Conservation (phyloP, 2,888 invertebrate species). For the Eubasilissa splendida region DNA sequence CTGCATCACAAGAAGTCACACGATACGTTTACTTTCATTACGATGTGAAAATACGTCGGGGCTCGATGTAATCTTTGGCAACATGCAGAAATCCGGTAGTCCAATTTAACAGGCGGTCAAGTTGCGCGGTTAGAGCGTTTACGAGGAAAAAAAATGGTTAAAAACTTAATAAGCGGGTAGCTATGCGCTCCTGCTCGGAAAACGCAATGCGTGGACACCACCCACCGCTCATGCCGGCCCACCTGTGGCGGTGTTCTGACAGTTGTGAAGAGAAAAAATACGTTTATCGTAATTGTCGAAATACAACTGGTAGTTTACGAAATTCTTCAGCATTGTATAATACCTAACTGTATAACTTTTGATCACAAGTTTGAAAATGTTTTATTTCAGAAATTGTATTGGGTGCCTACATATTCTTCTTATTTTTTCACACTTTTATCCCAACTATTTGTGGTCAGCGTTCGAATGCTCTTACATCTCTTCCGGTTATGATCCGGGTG, state of each 20-base stretch:
- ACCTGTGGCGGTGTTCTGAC: conserved; percentile 18
- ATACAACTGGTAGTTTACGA: too few relatives aligned
- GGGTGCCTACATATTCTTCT: too few relatives aligned
- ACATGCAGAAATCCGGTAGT: neutral
- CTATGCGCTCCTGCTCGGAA: neutral
- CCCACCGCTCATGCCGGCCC: conserved; percentile 9
- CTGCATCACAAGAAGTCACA: neutral
- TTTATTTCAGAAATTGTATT: too few relatives aligned
- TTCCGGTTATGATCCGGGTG: too few relatives aligned
- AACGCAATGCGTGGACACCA: neutral
- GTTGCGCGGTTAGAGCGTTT: conserved; percentile 7
- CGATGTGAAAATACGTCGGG: neutral
- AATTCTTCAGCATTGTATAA: too few relatives aligned
- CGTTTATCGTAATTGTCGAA: too few relatives aligned
- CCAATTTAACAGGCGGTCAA: neutral
- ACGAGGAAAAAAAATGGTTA: conserved; percentile 29
- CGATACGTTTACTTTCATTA: neutral
- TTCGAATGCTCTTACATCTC: too few relatives aligned
- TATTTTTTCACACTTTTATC: too few relatives aligned
- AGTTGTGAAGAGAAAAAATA: neutral
- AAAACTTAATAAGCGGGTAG: conserved; percentile 40
- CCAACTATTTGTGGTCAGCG: too few relatives aligned
- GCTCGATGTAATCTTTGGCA: neutral
- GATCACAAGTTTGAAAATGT: too few relatives aligned
- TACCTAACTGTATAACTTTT: too few relatives aligned